phyloP scores from a whole-genome alignment of 2,113 vertebrate species.

The Rallus limicola region DNA sequence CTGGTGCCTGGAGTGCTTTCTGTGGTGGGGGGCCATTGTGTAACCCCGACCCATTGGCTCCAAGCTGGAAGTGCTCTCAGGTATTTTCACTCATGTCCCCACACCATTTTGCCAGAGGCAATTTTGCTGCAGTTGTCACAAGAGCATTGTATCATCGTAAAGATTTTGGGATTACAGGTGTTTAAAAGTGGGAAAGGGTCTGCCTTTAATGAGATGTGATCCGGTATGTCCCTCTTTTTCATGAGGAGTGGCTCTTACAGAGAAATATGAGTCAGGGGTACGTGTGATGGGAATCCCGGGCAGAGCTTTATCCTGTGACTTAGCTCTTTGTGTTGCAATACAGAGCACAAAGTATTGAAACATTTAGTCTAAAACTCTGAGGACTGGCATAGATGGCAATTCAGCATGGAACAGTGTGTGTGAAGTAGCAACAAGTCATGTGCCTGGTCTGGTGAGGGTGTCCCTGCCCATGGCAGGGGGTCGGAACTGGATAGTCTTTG shows the following conservation, averaged over 20 bases:
- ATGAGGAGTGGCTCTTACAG: neutral
- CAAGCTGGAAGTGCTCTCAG: neutral
- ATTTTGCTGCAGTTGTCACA: neutral
- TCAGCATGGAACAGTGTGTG: neutral
- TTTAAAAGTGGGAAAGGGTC: neutral
- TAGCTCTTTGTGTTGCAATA: neutral
- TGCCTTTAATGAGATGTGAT: neutral
- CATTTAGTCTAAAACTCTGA: neutral
- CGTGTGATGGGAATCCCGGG: neutral
- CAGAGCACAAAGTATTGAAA: neutral
- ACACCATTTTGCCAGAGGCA: rapidly evolving
- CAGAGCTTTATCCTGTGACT: neutral
- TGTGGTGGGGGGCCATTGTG: neutral
- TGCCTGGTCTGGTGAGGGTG: too few species aligned
- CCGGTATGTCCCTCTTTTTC: neutral
- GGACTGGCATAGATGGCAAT: neutral
- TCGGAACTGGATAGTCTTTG: too few species aligned
- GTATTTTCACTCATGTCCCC: neutral
- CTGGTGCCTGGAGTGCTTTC: neutral
- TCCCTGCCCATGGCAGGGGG: too few species aligned
- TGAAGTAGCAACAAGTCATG: neutral
- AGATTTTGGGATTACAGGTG: neutral
- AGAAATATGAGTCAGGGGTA: neutral
- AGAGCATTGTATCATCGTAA: neutral
- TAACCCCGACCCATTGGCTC: neutral